Percentiles rank a stretch among this genome's conserved stretches.
phyloP scores from a whole-genome alignment of 2,888 invertebrate species.

The Drosophila silvestris region DNA sequence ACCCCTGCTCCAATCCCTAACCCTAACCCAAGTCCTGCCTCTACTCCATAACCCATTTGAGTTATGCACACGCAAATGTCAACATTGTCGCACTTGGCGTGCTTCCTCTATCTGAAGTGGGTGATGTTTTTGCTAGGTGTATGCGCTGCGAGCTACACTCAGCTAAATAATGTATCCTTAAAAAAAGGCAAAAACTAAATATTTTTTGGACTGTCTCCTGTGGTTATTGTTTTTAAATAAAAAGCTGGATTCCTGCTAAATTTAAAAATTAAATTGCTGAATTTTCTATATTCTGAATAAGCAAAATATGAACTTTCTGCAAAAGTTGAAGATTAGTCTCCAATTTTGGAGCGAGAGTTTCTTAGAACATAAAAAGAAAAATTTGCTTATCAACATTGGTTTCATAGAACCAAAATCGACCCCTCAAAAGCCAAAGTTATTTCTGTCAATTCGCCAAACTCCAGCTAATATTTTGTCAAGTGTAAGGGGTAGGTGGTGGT shows the following conservation, averaged over 20 bases:
- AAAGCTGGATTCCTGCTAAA: not conserved
- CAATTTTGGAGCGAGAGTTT: not conserved
- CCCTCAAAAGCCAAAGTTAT: not conserved
- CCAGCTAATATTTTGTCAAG: not conserved
- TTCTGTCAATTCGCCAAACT: not conserved
- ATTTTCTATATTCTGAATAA: not conserved
- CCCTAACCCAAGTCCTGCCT: slow-evolving; percentile 5
- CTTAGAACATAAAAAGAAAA: not conserved
- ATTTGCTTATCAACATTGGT: not conserved
- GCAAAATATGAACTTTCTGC: not conserved
- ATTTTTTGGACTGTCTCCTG: too few species aligned
- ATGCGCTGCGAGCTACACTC: slow-evolving; percentile 1
- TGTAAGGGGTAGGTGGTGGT: slow-evolving; percentile 16
- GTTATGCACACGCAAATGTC: slow-evolving; percentile 66
- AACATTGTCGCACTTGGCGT: slow-evolving; percentile 75
- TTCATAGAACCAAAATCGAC: not conserved
- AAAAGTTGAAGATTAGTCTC: not conserved
- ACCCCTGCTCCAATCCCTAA: not conserved
- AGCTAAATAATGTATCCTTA: not conserved
- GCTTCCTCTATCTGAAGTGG: slow-evolving; percentile 46
- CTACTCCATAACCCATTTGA: slow-evolving; percentile 5
- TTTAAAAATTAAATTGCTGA: not conserved
- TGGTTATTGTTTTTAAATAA: not conserved
- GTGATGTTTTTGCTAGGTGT: not conserved
- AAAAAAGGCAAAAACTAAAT: too few species aligned